A percentile compares a stretch with the other conserved stretches of the same genome.
Evolutionary conservation across 1,140 invertebrate genomes (phyloP).

Genomic region (Pseudomyrmex sp.): DNA sequence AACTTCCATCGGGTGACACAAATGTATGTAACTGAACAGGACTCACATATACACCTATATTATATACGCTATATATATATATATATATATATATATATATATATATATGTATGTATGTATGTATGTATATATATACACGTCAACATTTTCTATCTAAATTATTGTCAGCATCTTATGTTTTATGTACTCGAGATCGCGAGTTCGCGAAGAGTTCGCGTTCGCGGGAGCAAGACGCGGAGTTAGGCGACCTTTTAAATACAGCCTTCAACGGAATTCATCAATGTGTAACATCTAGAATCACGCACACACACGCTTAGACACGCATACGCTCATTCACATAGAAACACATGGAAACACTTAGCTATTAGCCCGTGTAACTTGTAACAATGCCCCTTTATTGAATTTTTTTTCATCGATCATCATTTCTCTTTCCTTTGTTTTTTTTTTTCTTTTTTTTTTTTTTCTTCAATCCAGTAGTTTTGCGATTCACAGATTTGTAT

Average conservation of each 20-base stretch:
- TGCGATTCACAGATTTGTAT: slow-evolving; percentile 54
- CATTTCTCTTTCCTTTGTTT: slow-evolving; percentile 35
- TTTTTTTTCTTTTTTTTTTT: slow-evolving; percentile 34
- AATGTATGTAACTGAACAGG: slow-evolving; percentile 44
- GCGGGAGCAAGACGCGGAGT: slow-evolving; percentile 41
- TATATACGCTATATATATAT: neutral
- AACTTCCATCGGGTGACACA: slow-evolving; percentile 51
- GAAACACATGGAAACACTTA: slow-evolving; percentile 72
- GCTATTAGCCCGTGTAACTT: slow-evolving; percentile 77
- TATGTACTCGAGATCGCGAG: slow-evolving; percentile 63
- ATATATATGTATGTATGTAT: slow-evolving; percentile 21
- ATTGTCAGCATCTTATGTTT: slow-evolving; percentile 78
- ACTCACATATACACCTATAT: slow-evolving; percentile 9
- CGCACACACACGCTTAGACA: slow-evolving; percentile 32
- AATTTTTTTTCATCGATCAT: slow-evolving; percentile 68
- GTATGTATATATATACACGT: slow-evolving; percentile 53
- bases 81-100: neutral
- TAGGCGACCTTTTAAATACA: slow-evolving; percentile 31
- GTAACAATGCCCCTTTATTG: slow-evolving; percentile 81
- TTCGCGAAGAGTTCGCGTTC: slow-evolving; percentile 50
- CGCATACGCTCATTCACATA: slow-evolving; percentile 33
- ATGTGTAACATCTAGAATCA: slow-evolving; percentile 74
- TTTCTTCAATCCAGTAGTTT: slow-evolving; percentile 54
- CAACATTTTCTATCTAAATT: slow-evolving; percentile 76
- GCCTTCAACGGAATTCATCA: slow-evolving; percentile 45